Percentiles rank a stretch among this genome's conserved stretches.
These are phyloP conservation scores for Chloroclystis v-ata DNA, from an alignment of 2,888 invertebrate species.

Conservation along the genomic window DNA sequence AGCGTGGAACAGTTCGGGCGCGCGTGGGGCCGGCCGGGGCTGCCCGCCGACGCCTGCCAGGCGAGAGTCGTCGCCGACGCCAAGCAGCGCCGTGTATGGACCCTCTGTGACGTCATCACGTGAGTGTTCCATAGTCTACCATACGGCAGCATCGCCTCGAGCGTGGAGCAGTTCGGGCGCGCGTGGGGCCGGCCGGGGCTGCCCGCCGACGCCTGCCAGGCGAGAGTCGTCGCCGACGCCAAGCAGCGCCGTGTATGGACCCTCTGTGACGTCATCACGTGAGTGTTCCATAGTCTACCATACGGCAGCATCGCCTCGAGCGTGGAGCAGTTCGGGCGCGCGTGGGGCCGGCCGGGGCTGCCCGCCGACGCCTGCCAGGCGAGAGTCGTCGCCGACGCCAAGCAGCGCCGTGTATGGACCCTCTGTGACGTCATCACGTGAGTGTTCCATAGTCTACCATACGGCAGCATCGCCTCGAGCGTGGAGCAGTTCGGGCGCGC, in stretches of 20 bases:
- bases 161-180: slow-evolving; percentile 85
- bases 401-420: slow-evolving; percentile 81
- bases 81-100: slow-evolving; percentile 81
- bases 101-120: slow-evolving; percentile 83
- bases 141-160: slow-evolving; percentile 79
- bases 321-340: slow-evolving; percentile 85
- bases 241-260: slow-evolving; percentile 81
- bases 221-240: slow-evolving; percentile 79
- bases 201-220: slow-evolving; percentile 74
- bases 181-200: slow-evolving; percentile 83
- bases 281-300: slow-evolving; percentile 75
- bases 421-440: slow-evolving; percentile 83
- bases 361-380: slow-evolving; percentile 76
- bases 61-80: slow-evolving; percentile 79
- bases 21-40: slow-evolving; percentile 82
- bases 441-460: slow-evolving; percentile 76
- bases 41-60: slow-evolving; percentile 74
- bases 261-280: slow-evolving; percentile 83
- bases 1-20: slow-evolving; percentile 85
- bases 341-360: slow-evolving; percentile 82
- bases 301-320: slow-evolving; percentile 80
- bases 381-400: slow-evolving; percentile 78
- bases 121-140: slow-evolving; percentile 78
- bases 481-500: slow-evolving; percentile 86
- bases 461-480: slow-evolving; percentile 79